Percentiles rank a stretch among this genome's conserved stretches.
phyloP scores from a whole-genome alignment of 2,113 vertebrate genomes.

The Erpornis zantholeuca region DNA sequence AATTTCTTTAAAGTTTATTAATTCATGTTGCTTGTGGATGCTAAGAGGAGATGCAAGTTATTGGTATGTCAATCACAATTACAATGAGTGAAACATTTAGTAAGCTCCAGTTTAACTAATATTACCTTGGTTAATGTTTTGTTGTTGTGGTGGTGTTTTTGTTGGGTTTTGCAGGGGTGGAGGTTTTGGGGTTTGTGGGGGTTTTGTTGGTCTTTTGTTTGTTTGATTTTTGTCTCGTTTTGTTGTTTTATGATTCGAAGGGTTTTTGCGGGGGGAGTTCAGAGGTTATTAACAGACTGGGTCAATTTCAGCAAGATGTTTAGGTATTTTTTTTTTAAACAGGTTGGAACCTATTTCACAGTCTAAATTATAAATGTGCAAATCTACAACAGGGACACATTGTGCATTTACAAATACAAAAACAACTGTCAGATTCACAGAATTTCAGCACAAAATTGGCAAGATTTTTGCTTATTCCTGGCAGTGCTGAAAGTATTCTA shows the following conservation, averaged over 20 bases:
- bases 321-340: neutral
- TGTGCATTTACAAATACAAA: neutral
- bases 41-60: neutral
- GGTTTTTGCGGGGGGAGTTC: rapidly evolving
- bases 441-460: neutral
- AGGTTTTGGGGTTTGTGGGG: neutral
- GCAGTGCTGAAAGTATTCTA: neutral
- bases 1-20: neutral
- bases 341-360: neutral
- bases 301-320: neutral
- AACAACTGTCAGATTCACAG: neutral
- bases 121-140: neutral
- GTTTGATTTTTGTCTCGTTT: neutral
- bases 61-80: neutral
- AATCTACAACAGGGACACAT: neutral
- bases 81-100: neutral
- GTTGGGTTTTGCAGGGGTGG: rapidly evolving
- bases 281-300: neutral
- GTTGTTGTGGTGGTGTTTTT: neutral
- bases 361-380: neutral
- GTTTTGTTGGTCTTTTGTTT: neutral
- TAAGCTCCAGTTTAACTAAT: neutral
- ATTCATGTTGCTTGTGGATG: neutral
- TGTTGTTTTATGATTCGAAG: neutral
- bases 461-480: neutral